Conservation (phyloP, 2,797 vertebrate genomes). For the Ispidina picta region DNA sequence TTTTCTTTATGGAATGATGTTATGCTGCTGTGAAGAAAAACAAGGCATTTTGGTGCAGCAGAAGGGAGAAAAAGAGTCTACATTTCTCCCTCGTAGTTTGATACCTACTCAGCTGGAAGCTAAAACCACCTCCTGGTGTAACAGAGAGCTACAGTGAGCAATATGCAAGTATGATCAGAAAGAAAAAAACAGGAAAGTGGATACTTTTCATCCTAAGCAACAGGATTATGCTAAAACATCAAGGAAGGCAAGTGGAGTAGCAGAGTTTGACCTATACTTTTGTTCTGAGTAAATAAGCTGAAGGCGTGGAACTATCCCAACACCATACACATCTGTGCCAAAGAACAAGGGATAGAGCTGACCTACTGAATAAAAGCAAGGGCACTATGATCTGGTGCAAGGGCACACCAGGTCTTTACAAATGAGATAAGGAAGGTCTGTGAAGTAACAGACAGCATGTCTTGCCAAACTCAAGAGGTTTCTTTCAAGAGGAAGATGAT, state of each 20-base stretch:
- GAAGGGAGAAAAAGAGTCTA: background rate
- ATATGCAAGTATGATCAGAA: background rate
- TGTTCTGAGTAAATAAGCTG: background rate
- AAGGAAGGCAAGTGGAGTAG: background rate
- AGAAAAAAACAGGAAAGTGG: background rate
- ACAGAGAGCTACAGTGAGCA: background rate
- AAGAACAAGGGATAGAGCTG: background rate
- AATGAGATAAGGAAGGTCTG: background rate
- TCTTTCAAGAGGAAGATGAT: background rate
- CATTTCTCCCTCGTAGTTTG: background rate
- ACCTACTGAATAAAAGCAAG: background rate
- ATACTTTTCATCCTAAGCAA: background rate
- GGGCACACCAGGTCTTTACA: background rate
- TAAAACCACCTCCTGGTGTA: background rate
- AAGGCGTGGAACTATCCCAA: background rate
- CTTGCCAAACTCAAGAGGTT: background rate
- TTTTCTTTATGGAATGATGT: background rate
- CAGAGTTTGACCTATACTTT: background rate
- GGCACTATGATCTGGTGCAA: background rate
- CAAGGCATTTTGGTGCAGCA: background rate
- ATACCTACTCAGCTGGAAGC: background rate
- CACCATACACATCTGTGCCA: rapidly evolving
- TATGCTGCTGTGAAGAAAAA: background rate
- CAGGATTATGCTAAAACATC: background rate
- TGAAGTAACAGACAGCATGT: background rate